Evolutionary conservation across 2,888 invertebrate species (phyloP), one percentile per base, ranked within the genome.

Genomic region (Pseudococcus viburni): DNA sequence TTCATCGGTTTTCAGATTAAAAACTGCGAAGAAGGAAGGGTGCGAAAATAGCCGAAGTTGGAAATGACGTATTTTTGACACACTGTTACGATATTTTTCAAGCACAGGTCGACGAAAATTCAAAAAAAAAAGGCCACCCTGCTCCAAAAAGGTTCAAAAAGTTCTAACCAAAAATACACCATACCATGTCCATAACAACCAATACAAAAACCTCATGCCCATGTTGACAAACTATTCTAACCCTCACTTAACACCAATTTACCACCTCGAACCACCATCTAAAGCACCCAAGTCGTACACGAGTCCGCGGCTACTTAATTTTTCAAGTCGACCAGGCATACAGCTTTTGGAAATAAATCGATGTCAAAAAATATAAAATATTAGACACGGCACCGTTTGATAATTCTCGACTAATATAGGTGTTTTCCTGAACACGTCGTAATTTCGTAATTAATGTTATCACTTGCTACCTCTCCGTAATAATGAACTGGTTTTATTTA

Each of bases 301-400:
- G n/a, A 64, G 7, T 19, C 26, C 11, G 1, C 9, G 9, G 68
- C 68, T 26, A 68, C 68, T 26, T 68, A 73, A 73, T 73, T 73
- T 73, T 33, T 73, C 73, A 33, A 73, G 73, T 15, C 17, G 7
- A 33, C 73, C 73, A 51, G 48, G 22, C 9, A 22, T 22, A 64
- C 8, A 22, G 64, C 80, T 19, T 83, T 64, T 46, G 1, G 22
- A 83, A 83, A 83, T 83, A 83, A 83, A 83, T 83, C 80, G 80
- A 83, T 46, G 80, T 83, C 80, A 83, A 83, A 46, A 83, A 19
- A n/a, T 83, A 83, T 83, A 46, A 83, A 83, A 83, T 83, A 83
- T 83, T 83, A 83, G 80, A 83, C 80, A 83, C 80, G 42, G 46
- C 39, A 83, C 26, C 80, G 46, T 83, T 83, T 83, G 80, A 83